Evolutionary conservation across 2,888 invertebrate genomes (phyloP).

Genomic region (Beris chalybata): DNA sequence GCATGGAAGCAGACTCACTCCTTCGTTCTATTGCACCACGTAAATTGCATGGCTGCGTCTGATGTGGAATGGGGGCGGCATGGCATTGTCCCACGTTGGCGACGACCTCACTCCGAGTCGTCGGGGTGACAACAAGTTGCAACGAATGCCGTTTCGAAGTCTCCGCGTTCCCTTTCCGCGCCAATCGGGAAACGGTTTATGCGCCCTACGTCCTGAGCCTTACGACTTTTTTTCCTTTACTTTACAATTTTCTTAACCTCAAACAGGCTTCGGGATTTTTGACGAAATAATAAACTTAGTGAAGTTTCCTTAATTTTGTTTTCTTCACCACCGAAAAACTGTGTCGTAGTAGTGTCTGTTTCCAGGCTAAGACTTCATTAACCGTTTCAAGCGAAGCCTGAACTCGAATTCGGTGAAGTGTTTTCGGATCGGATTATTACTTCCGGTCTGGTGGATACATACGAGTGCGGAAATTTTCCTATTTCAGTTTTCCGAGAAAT

Average conservation of each 20-base stretch:
- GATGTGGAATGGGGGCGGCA: background rate
- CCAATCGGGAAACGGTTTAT: conserved; percentile 22
- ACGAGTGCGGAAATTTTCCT: background rate
- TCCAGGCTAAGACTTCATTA: background rate
- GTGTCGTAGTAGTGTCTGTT: background rate
- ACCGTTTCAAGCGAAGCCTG: conserved; percentile 6
- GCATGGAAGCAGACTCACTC: too few relatives aligned
- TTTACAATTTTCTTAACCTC: conserved; percentile 31
- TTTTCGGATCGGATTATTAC: conserved; percentile 17
- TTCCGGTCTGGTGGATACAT: conserved; percentile 21
- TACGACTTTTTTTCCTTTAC: conserved; percentile 15
- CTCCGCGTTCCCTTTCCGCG: conserved; percentile 7
- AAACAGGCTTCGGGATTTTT: conserved; percentile 4
- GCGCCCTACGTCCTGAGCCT: conserved; percentile 17
- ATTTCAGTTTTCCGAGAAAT: background rate
- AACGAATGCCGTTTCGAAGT: too few relatives aligned
- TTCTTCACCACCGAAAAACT: background rate
- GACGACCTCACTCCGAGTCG: too few relatives aligned
- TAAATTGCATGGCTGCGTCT: background rate
- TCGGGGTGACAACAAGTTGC: too few relatives aligned
- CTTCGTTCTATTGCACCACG: too few relatives aligned
- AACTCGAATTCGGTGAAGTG: conserved; percentile 9
- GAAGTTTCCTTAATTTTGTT: background rate
- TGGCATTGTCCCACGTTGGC: background rate
- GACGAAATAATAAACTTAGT: background rate